A percentile compares a stretch with the other conserved stretches of the same genome.
Evolutionary conservation across 2,113 vertebrate genomes (phyloP).

Genomic region (Apaloderma vittatum): DNA sequence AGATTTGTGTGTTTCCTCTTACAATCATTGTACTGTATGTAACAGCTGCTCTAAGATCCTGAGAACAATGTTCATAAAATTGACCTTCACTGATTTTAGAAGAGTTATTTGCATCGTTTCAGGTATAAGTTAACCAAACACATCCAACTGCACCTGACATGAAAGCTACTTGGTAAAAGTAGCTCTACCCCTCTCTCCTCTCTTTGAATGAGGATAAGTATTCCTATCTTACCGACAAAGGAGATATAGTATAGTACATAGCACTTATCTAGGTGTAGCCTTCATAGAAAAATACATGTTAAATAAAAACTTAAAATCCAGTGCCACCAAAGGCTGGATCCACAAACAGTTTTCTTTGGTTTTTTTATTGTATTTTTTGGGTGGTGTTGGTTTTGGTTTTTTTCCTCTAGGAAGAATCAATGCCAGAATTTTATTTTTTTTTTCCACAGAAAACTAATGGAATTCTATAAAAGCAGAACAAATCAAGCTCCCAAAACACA

Average conservation of each 20-base stretch:
- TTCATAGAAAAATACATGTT: neutral
- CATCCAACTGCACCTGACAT: neutral
- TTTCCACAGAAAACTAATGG: neutral
- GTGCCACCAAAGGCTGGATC: neutral
- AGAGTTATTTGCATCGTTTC: neutral
- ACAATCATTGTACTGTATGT: neutral
- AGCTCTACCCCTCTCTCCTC: neutral
- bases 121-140: neutral
- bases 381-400: neutral
- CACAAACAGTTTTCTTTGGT: neutral
- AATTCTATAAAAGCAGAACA: neutral
- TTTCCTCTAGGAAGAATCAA: neutral
- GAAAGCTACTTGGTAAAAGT: neutral
- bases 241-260: neutral
- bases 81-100: neutral
- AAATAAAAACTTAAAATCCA: conserved; percentile 6
- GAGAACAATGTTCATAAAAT: neutral
- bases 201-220: neutral
- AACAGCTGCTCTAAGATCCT: neutral
- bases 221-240: neutral
- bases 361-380: neutral
- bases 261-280: neutral
- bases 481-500: neutral
- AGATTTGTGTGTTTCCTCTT: neutral
- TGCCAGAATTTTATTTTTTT: neutral